Percentiles rank a stretch among this genome's conserved stretches.
These are phyloP conservation scores for Hemichromis elongatus DNA, from an alignment of 2,113 vertebrate species.

Conservation along the genomic window DNA sequence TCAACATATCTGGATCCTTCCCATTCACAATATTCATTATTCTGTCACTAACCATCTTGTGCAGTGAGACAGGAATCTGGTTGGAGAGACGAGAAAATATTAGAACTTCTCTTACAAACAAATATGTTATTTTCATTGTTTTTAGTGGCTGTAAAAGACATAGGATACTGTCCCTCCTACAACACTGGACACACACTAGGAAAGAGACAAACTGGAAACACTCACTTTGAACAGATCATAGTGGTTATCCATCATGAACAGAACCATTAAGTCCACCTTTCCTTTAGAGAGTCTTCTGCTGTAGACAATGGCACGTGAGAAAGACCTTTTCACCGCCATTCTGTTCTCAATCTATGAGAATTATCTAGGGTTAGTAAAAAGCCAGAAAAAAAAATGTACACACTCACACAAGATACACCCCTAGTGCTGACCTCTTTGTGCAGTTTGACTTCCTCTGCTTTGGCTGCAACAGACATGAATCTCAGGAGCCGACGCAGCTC, in stretches of 20 bases:
- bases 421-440: conserved; percentile 81
- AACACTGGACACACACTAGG: background rate
- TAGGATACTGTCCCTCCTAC: background rate
- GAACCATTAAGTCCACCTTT: conserved; percentile 91
- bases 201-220: background rate
- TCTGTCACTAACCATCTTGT: conserved; percentile 92
- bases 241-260: conserved; percentile 94
- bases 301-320: conserved; percentile 87
- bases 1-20: conserved; percentile 77
- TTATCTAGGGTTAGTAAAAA: background rate
- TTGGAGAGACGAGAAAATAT: background rate
- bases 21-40: conserved; percentile 82
- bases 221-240: conserved; percentile 92
- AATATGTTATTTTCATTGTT: background rate
- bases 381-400: background rate
- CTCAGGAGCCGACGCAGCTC: conserved; percentile 89
- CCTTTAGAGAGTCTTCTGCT: conserved; percentile 88
- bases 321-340: conserved; percentile 94
- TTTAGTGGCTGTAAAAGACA: background rate
- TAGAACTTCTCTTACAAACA: background rate
- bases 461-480: conserved; percentile 89
- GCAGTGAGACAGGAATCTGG: conserved; percentile 85
- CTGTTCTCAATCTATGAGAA: conserved; percentile 86
- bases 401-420: background rate
- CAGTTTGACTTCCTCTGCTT: conserved; percentile 81